A percentile compares a stretch with the other conserved stretches of the same genome.
Evolutionary conservation across 2,888 invertebrate genomes (phyloP).

Genomic region (Timema cristinae): DNA sequence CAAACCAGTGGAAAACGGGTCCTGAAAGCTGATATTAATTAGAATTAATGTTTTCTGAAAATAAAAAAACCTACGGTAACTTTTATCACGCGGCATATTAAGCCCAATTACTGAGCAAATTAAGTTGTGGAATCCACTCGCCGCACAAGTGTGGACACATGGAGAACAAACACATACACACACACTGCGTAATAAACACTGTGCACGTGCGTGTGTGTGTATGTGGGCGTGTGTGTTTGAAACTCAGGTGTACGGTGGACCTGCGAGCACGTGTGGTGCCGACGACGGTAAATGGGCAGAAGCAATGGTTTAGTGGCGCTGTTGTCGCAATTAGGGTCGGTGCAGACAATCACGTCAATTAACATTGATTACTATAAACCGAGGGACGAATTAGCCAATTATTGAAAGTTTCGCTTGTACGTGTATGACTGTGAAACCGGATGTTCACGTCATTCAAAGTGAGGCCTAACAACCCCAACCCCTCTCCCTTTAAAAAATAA

Average conservation of each 20-base stretch:
- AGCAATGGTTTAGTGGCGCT: neutral
- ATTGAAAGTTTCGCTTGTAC: too few relatives aligned
- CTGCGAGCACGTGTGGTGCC: too few relatives aligned
- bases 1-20: too few relatives aligned
- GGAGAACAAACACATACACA: too few relatives aligned
- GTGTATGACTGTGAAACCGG: too few relatives aligned
- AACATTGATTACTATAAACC: constrained; percentile 11
- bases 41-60: constrained; percentile 6
- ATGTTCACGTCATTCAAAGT: too few relatives aligned
- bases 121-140: neutral
- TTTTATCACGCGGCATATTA: neutral
- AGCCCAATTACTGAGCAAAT: constrained; percentile 5
- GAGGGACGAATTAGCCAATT: neutral
- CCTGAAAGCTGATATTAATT: constrained; percentile 4
- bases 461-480: too few relatives aligned
- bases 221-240: neutral
- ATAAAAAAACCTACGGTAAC: neutral
- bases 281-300: too few relatives aligned
- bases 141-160: neutral
- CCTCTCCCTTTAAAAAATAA: too few relatives aligned
- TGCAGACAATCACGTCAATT: constrained; percentile 10
- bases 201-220: neutral
- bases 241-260: neutral
- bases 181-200: neutral
- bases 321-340: constrained; percentile 1